Conservation (phyloP, 2,797 vertebrate species). For the Chiroxiphia lanceolata region DNA sequence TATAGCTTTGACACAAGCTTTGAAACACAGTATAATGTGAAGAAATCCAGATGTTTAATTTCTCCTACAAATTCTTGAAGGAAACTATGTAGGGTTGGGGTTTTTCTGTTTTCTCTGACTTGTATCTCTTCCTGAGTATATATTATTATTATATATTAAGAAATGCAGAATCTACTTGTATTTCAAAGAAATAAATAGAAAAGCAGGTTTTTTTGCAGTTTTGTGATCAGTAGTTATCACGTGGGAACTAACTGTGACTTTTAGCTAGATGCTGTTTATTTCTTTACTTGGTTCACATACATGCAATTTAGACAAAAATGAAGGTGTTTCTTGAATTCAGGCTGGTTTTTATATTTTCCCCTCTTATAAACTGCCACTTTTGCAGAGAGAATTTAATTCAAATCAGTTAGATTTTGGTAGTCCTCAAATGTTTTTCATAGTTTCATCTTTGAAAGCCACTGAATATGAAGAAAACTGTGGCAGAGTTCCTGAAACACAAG, state of each 20-base stretch:
- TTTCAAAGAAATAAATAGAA: background rate
- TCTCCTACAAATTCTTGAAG: background rate
- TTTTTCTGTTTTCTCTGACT: background rate
- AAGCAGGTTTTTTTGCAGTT: background rate
- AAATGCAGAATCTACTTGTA: background rate
- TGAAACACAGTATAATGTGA: background rate
- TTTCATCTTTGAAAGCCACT: background rate
- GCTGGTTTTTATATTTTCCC: background rate
- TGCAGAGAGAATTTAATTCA: background rate
- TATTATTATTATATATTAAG: background rate
- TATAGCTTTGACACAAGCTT: background rate
- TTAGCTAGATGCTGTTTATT: background rate
- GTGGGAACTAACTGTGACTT: background rate
- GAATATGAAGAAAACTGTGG: background rate
- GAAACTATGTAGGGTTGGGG: background rate
- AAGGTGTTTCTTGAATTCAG: background rate
- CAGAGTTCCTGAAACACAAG: background rate
- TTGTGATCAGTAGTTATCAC: background rate
- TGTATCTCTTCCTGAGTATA: background rate
- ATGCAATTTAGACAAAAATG: background rate
- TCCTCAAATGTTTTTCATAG: background rate
- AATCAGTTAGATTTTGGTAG: background rate
- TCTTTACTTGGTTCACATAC: background rate
- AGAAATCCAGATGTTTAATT: background rate
- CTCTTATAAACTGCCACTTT: background rate